Base-by-base conservation (phyloP, 2,888 invertebrate genomes). In the Habroteleia sp. region DNA sequence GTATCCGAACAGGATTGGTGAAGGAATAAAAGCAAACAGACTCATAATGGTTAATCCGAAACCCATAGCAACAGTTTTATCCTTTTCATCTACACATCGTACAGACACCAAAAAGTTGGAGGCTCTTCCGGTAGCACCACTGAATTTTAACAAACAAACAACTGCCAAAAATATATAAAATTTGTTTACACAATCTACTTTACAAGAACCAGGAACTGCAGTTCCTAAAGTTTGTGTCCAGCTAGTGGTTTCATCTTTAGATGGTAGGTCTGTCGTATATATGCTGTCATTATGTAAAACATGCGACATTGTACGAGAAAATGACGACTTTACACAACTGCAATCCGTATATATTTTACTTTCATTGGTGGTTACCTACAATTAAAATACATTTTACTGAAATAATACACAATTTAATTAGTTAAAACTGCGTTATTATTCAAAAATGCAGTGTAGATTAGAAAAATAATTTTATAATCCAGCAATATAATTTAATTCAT, bases 1-100 rank as follows among this genome's bases (percentile, higher is more conserved):
- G 80, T 91, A 92, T 54, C 95, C 95, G 81, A 94, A 94, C 63
- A 94, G 89, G 77, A 95, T 93, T 0, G 95, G 95, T 42, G 93
- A 93, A 0, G 95, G 95, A 79, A 94, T 93, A 81, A 94, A 93
- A 5, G 93, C 93, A 79, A 93, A 91, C 60, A 94, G 89, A 74
- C 93, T 93, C 90, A 93, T 91, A 79, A 93, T 89, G 84, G 92
- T 93, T 77, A 93, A 89, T 16, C 92, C 91, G 65, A 94, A 91
- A 20, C 93, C 94, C 91, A 94, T 92, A 0, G 94, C 92, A 0
- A 93, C 92, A 0, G 93, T 91, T 85, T 94, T 94, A 83, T 94
- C 94, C 83, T 92, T 92, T 80, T 93, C 93, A 6, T 93, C 92
- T 3, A 94, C 93, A 85, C 93, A 93, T 83, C 92, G 91, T 25